Base-by-base conservation (phyloP, 2,888 invertebrate species). In the Nomada lathburiana region DNA sequence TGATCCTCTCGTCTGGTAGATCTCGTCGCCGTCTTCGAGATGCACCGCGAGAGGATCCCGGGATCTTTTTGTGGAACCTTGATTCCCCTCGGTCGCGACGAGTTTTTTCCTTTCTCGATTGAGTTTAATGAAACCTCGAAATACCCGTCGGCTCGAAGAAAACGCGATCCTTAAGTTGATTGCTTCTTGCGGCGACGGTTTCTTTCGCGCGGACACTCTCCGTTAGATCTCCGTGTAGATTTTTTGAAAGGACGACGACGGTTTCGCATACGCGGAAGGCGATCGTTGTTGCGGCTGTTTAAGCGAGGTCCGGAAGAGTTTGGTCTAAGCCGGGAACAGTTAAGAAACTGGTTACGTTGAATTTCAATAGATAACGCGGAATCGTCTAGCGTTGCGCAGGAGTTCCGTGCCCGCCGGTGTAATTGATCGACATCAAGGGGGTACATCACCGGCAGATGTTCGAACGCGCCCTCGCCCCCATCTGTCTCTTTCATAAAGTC, bases 371-470 rank as follows among this genome's bases (percentile, higher is more conserved):
- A 86, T 85, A 84, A 78, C 69, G 65, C 29, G 64, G 68, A 60
- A 81, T 73, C 68, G 67, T 77, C 77, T 83, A 72, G 68, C 69
- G 47, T 72, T 70, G 80, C 63, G 53, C 50, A 20, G 16, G 60
- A 29, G 44, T 11, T 26, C 57, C 80, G 76, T 85, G 85, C 86
- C 79, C 71, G 85, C 65, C 82, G 82, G 76, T 86, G 86, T 90
- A 91, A 91, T 90, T 90, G 91, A 91, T 91, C 90, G 91, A 90
- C 88, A 90, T 87, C 84, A 91, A 89, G 87, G 91, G 90, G 88
- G 86, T 89, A 90, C 91, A 91, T 91, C 90, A 90, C 89, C 69
- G 88, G 90, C 91, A 91, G 91, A 91, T 91, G 91, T 90, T 91
- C 86, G 88, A 89, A 89, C 88, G 89, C 90, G 88, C 90, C 91